These are phyloP conservation scores for Falco novaeseelandiae DNA, from an alignment of 2,797 vertebrate genomes.

Conservation along the genomic window DNA sequence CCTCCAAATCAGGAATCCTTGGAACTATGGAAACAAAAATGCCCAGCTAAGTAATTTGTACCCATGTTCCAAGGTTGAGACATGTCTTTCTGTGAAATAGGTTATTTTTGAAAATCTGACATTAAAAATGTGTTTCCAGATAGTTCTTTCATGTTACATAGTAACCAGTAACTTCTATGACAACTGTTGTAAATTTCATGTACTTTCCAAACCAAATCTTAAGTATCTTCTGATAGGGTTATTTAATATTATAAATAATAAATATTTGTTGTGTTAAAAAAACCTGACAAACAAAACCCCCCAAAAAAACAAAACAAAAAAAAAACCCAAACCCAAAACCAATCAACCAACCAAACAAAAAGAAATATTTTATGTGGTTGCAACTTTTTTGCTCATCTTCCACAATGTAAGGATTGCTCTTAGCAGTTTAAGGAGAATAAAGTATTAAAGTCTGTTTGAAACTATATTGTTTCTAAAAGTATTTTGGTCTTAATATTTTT, in stretches of 20 bases:
- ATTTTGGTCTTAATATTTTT: background rate
- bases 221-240: background rate
- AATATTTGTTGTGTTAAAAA: background rate
- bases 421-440: background rate
- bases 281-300: accelerated
- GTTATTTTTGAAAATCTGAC: background rate
- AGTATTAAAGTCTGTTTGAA: background rate
- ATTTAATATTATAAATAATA: background rate
- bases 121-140: background rate
- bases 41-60: background rate
- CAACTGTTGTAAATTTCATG: background rate
- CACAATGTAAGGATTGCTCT: too few relatives aligned
- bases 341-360: background rate
- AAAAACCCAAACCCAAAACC: background rate
- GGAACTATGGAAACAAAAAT: background rate
- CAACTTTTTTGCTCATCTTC: background rate
- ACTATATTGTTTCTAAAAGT: background rate
- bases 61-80: background rate
- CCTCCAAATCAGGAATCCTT: background rate
- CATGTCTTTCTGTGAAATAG: background rate
- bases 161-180: background rate
- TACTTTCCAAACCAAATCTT: background rate
- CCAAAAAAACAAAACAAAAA: background rate
- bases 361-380: background rate
- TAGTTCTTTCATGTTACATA: background rate